Base-by-base conservation (phyloP, 1,140 invertebrate genomes). In the Spodoptera frugiperda region DNA sequence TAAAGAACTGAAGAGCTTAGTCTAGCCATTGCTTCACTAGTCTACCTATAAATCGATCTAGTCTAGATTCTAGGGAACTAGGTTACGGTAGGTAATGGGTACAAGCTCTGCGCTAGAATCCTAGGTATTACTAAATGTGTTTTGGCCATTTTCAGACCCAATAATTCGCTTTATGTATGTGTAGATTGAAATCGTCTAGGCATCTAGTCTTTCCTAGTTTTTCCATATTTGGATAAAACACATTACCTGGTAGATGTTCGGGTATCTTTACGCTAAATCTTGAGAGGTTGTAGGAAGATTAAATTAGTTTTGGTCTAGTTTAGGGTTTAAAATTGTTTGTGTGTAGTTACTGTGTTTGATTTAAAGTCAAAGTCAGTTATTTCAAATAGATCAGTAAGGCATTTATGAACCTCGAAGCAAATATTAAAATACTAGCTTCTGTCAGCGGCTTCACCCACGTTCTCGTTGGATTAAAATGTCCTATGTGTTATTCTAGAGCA, bases 71-170 rank as follows among this genome's bases (percentile, higher is more conserved):
- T 2, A 11, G 33, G n/a, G 30, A 61, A 44, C 33, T 61, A 61
- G 59, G 59, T 19, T 61, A 61, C 59, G 2, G 33, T 44, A 61
- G 33, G 33, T 6, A 33, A 33, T 33, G 33, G 33, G 6, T 61
- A 44, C 33, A 59, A n/a, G 14, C 25, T n/a, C 25, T 30, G 6
- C 9, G 39, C 33, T 10, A 61, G 30, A 17, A 33, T 61, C 59
- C 14, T 49, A 49, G 48, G 2, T 61, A 61, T 65, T 65, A 44
- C 61, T 65, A 46, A 65, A 65, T 65, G 61, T 49, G 49, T 65
- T 65, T 65, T 65, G 61, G 44, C 61, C 61, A 65, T 65, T 65
- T 65, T 46, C 10, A 65, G 61, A 48, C 9, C 44, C n/a, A 61
- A 49, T 65, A 65, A 65, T 65, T 49, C 12, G 61, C 17, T 48